phyloP scores from a whole-genome alignment of 2,113 vertebrate genomes.

The Physeter macrocephalus region DNA sequence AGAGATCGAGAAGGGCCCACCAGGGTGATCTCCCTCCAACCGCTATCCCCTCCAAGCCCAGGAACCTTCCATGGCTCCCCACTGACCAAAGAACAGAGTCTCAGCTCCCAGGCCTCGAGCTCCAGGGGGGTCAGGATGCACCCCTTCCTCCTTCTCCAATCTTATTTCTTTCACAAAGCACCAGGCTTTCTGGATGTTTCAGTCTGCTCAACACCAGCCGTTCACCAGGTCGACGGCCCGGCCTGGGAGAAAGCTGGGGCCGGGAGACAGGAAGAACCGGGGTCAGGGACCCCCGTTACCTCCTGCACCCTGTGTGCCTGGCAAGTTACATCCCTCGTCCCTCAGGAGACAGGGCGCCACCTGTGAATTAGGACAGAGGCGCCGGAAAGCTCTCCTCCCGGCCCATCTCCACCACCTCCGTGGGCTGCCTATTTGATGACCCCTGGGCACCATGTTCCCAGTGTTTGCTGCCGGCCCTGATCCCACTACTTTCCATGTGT shows the following conservation, averaged over 20 bases:
- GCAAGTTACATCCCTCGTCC: rapidly evolving
- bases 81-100: neutral
- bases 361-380: rapidly evolving
- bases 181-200: neutral
- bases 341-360: neutral
- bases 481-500: rapidly evolving
- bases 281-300: rapidly evolving
- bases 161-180: neutral
- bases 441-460: neutral
- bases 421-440: too few relatives aligned
- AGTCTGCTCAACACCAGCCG: neutral
- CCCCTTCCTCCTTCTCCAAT: neutral
- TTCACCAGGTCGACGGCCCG: rapidly evolving
- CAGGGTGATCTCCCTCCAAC: too few relatives aligned
- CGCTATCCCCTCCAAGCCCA: neutral
- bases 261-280: rapidly evolving
- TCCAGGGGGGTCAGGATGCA: neutral
- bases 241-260: neutral
- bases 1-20: neutral
- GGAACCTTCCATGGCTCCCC: neutral
- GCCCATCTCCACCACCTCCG: rapidly evolving
- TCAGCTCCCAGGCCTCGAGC: neutral
- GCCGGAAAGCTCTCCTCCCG: rapidly evolving
- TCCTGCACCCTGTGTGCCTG: neutral
- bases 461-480: neutral